Conservation (phyloP, 2,113 vertebrate species). For the Syngnathus scovelli region DNA sequence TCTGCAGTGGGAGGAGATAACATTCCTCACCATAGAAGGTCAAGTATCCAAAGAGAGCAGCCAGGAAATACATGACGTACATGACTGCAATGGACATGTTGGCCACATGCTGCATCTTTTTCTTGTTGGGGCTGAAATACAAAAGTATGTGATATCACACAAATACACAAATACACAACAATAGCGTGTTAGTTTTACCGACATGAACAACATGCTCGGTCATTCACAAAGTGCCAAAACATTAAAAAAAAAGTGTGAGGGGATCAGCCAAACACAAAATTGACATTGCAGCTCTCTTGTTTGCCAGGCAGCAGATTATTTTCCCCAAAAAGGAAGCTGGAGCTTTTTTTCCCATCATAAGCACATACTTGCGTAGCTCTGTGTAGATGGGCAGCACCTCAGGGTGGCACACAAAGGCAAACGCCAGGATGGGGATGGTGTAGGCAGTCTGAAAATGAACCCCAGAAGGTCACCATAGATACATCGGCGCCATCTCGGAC, state of each 20-base stretch:
- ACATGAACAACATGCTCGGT: slow-evolving; percentile 39
- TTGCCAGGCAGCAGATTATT: slow-evolving; percentile 20
- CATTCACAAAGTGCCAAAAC: slow-evolving; percentile 36
- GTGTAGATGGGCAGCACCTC: slow-evolving; percentile 99
- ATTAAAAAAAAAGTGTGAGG: slow-evolving; percentile 50
- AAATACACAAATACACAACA: slow-evolving; percentile 11
- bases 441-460: slow-evolving; percentile 87
- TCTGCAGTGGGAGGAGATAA: slow-evolving; percentile 11
- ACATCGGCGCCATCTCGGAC: slow-evolving; percentile 56
- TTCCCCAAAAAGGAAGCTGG: slow-evolving; percentile 2
- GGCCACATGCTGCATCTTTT: slow-evolving; percentile 94
- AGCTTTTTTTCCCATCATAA: slow-evolving; percentile 14
- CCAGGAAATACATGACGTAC: slow-evolving; percentile 98
- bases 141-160: slow-evolving; percentile 48
- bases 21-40: slow-evolving; percentile 90
- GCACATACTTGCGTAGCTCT: slow-evolving; percentile 91
- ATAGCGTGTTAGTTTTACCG: neutral
- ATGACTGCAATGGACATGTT: slow-evolving; percentile 97
- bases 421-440: slow-evolving; percentile 97
- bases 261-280: slow-evolving; percentile 51
- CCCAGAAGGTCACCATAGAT: slow-evolving; percentile 69
- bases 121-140: slow-evolving; percentile 84
- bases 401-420: slow-evolving; percentile 97
- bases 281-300: slow-evolving; percentile 25
- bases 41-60: slow-evolving; percentile 97